Evolutionary conservation across 2,888 invertebrate species (phyloP).

Genomic region (Ellobium chinense): DNA sequence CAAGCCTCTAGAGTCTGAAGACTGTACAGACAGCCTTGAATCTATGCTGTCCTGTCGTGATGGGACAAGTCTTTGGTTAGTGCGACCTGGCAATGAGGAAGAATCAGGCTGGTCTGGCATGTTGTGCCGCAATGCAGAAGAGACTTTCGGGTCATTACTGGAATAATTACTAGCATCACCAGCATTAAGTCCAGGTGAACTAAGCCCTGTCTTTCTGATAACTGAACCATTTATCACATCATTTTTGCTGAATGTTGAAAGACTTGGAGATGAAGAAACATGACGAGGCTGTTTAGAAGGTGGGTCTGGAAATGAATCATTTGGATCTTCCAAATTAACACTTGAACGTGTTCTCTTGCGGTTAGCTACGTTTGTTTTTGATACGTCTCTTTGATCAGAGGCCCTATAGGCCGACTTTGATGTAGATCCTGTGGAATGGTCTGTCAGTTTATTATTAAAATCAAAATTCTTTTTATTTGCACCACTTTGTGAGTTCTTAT

Average conservation of each 20-base stretch:
- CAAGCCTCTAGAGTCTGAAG: conserved; percentile 30
- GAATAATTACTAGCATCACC: conserved; percentile 9
- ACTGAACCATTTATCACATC: conserved; percentile 50
- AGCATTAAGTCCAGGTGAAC: conserved; percentile 14
- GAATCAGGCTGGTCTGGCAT: conserved; percentile 35
- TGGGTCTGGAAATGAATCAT: conserved; percentile 28
- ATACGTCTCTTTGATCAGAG: conserved; percentile 58
- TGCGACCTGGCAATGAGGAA: conserved; percentile 24
- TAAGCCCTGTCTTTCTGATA: conserved; percentile 25
- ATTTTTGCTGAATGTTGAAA: conserved; percentile 49
- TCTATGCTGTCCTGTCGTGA: conserved; percentile 41
- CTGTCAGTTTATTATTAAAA: conserved; percentile 43
- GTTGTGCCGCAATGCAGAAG: conserved; percentile 44
- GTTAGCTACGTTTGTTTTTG: conserved; percentile 63
- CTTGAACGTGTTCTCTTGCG: conserved; percentile 54
- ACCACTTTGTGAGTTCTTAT: conserved; percentile 20
- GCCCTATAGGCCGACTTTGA: conserved; percentile 51
- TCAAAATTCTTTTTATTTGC: conserved; percentile 37
- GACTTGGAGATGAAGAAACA: conserved; percentile 50
- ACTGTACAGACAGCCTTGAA: conserved; percentile 33
- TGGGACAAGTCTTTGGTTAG: neutral
- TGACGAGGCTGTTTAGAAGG: conserved; percentile 49
- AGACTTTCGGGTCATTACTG: neutral
- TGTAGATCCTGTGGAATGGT: conserved; percentile 57
- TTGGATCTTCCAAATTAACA: conserved; percentile 19